Evolutionary conservation across 2,888 invertebrate genomes (phyloP).

Genomic region (Folsomia candida): DNA sequence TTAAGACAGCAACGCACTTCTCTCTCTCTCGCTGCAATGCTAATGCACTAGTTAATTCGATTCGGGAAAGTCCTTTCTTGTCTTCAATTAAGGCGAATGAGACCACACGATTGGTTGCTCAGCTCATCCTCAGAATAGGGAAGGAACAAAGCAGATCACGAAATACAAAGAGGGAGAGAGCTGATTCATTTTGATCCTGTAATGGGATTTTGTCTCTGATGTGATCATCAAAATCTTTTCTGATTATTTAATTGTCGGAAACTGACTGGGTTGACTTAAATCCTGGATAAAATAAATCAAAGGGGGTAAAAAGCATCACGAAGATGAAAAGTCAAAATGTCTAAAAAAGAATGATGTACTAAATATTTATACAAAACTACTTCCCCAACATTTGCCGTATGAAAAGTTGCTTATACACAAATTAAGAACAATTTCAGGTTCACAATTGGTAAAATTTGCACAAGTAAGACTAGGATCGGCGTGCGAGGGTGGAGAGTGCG

Average conservation of each 20-base stretch:
- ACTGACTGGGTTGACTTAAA: not conserved
- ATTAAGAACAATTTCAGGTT: too few species aligned
- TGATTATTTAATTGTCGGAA: conserved; percentile 47
- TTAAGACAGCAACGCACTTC: too few species aligned
- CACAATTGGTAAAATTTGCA: too few species aligned
- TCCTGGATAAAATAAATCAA: not conserved
- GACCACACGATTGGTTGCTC: not conserved
- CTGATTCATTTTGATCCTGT: conserved; percentile 43
- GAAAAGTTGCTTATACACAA: too few species aligned
- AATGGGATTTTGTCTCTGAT: conserved; percentile 41
- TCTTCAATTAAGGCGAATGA: conserved; percentile 20
- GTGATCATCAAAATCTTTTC: conserved; percentile 46
- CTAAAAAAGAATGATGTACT: too few species aligned
- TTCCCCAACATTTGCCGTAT: too few species aligned
- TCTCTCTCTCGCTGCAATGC: too few species aligned
- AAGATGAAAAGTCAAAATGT: not conserved
- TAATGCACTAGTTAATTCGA: conserved; percentile 35
- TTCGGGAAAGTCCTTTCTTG: conserved; percentile 37
- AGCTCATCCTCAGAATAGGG: not conserved
- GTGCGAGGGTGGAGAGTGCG: not conserved
- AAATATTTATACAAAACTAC: too few species aligned
- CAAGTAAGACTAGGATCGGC: too few species aligned
- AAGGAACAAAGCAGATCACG: too few species aligned
- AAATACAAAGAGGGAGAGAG: not conserved
- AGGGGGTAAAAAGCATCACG: not conserved